phyloP scores from a whole-genome alignment of 2,113 vertebrate genomes.

The Casuarius casuarius region DNA sequence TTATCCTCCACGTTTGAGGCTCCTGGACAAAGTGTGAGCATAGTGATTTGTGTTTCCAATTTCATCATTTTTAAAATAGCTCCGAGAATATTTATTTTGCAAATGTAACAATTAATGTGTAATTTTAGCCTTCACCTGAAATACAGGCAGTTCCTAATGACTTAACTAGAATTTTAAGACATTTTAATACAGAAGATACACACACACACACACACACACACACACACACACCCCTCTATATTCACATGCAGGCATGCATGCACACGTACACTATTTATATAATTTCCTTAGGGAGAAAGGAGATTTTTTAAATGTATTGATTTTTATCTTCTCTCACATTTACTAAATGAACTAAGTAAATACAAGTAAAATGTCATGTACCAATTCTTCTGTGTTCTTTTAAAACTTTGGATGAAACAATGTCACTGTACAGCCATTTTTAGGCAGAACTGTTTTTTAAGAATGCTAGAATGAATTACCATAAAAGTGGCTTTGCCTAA shows the following conservation, averaged over 20 bases:
- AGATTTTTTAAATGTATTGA: not conserved
- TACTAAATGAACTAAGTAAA: not conserved
- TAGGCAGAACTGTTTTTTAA: constrained; percentile 1
- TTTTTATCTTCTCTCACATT: constrained; percentile 8
- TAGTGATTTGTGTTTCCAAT: not conserved
- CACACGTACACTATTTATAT: not conserved
- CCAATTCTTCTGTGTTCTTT: not conserved
- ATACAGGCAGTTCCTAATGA: not conserved
- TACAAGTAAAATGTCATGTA: not conserved
- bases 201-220: not conserved
- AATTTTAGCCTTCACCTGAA: not conserved
- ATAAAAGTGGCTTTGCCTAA: constrained; percentile 42
- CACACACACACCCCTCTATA: not conserved
- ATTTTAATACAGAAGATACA: not conserved
- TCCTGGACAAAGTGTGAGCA: not conserved
- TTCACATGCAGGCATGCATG: not conserved
- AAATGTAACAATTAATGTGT: not conserved
- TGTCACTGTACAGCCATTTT: not conserved
- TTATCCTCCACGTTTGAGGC: not conserved
- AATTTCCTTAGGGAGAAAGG: not conserved
- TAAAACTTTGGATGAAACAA: not conserved
- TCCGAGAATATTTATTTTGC: not conserved
- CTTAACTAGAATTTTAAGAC: not conserved
- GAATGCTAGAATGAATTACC: constrained; percentile 9
- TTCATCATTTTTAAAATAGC: not conserved